Base-by-base conservation (phyloP, 2,797 vertebrate species). In the Enteromius afrohamiltoni region DNA sequence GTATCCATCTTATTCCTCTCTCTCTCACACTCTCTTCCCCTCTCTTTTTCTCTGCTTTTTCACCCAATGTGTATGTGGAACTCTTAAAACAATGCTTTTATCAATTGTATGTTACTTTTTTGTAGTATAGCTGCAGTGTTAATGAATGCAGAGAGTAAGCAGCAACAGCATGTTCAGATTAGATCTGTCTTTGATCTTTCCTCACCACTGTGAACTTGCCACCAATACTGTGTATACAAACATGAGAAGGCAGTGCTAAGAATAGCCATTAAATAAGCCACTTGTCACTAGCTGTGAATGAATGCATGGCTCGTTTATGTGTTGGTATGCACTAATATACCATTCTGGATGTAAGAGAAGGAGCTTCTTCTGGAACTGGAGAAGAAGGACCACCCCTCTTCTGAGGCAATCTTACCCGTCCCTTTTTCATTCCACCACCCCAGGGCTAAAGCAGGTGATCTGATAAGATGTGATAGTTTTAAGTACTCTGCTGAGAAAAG, bases 401-500 rank as follows among this genome's bases (percentile, higher is more conserved):
- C 80, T 85, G 88, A 69, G 45, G 67, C 75, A 67, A 74, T 62
- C 67, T 49, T 10, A 53, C 76, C 74, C 13, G 31, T 70, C 76
- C 21, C 65, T 77, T 60, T 45, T 8, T 85, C 45, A 23, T 65
- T 80, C 23, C 77, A 37, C 49, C 70, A 26, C 31, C 64, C 29
- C 19, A 3, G 85, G 69, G 70, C 83, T 77, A 73, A 88, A 93
- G 93, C 93, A 93, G 91, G 90, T 91, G 93, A 93, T 88, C 89
- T 51, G 85, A 90, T 87, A 91, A 85, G 90, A 88, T 91, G 91
- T 88, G 87, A 84, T 90, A 88, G 86, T 90, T 90, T 86, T 74
- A 91, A 93, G 91, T 93, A 91, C 92, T 91, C 58, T 94, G 93
- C 90, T 31, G 29, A 40, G 51, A 87, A 92, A 94, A 93, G 90